Evolutionary conservation across 2,888 invertebrate species (phyloP), one percentile per base, ranked within the genome.

Genomic region (Drosophila suboccidentalis): DNA sequence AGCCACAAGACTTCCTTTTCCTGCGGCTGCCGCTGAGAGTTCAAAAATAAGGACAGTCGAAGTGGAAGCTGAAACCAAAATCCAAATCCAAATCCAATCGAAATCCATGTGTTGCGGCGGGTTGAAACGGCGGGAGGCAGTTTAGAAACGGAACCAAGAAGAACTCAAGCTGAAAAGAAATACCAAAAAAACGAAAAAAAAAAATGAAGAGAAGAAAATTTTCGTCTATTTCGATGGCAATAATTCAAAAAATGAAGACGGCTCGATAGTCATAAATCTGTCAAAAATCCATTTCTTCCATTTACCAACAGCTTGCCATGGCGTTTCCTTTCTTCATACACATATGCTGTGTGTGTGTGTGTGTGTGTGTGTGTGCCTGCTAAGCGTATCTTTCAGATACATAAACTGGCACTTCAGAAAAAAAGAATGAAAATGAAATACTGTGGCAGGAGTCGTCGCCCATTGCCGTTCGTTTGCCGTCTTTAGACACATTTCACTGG

Each of bases 181-280:
- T 15, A 44, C 13, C 19, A 29, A 22, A 26, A 68, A 63, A 39
- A 53, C 5, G 26, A 10, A 22, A 13, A 15, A 62, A 74, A 79
- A 67, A 74, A 19, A 19, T 2, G 3, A 4, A 5, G 22, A 60
- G 78, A 80, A 82, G 79, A 81, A 66, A 87, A 80, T 86, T 77
- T 90, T 92, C 91, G 92, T 92, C 92, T 92, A 91, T 92, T 92
- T 92, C 88, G 92, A 92, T 91, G 90, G 92, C 92, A 91, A 92
- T 92, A 92, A 92, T 92, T 92, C 92, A 92, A 92, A 92, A 90
- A 87, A 89, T 89, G 87, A 92, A 90, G 92, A 92, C 91, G 91
- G 92, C 91, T 91, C 91, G 91, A 92, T 92, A 92, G 92, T 92
- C 91, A 92, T 92, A 92, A 92, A 92, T 92, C 91, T 92, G 91